These are phyloP conservation scores for Oligia latruncula DNA, from an alignment of 2,888 invertebrate genomes.

Conservation along the genomic window DNA sequence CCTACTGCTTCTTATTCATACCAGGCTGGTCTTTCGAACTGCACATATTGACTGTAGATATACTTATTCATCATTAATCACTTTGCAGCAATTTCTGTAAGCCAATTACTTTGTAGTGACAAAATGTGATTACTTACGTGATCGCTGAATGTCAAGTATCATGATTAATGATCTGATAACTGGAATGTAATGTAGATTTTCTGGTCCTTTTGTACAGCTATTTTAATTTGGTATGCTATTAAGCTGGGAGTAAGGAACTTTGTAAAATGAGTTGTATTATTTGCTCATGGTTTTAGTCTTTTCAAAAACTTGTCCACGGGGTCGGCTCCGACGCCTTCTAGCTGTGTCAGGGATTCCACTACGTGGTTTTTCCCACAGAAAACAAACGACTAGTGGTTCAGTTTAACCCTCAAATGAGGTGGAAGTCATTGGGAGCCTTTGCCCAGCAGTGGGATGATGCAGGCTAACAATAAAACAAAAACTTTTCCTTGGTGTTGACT, in stretches of 20 bases:
- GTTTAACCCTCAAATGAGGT: background rate
- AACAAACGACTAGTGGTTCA: background rate
- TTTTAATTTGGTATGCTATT: slow-evolving; percentile 34
- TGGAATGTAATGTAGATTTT: slow-evolving; percentile 33
- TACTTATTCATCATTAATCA: slow-evolving; percentile 43
- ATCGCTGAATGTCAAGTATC: slow-evolving; percentile 46
- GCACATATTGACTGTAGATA: slow-evolving; percentile 4
- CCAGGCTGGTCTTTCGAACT: background rate
- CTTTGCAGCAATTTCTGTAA: slow-evolving; percentile 38
- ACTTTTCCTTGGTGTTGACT: too few species aligned
- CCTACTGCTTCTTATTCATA: slow-evolving; percentile 7
- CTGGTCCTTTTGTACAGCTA: slow-evolving; percentile 27
- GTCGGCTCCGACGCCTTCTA: background rate
- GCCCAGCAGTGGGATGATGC: background rate
- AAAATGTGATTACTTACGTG: slow-evolving; percentile 57
- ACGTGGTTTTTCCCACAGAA: background rate
- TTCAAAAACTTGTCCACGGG: background rate
- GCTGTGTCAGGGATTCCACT: background rate
- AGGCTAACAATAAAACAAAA: background rate
- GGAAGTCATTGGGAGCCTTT: background rate
- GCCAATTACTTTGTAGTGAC: slow-evolving; percentile 49
- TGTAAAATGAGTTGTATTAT: background rate
- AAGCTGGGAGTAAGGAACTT: background rate
- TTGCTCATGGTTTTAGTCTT: too few species aligned
- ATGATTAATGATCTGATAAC: slow-evolving; percentile 51